Percentiles rank a stretch among this genome's conserved stretches.
Evolutionary conservation across 2,888 invertebrate species (phyloP).

Genomic region (Ommatoiulus sabulosus): DNA sequence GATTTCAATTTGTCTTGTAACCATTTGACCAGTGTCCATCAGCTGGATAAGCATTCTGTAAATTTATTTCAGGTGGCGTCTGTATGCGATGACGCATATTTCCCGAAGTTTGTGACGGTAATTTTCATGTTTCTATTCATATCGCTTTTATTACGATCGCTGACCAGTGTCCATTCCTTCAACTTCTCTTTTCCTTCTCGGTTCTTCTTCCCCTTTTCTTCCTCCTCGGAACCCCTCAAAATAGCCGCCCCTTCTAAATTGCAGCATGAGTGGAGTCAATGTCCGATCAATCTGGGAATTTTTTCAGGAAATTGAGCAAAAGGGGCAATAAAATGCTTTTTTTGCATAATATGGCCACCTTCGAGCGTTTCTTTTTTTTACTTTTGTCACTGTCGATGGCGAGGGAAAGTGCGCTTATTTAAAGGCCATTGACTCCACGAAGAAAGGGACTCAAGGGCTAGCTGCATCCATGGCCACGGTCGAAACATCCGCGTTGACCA

Average conservation of each 20-base stretch:
- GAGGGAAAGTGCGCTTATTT: not conserved
- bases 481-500: not conserved
- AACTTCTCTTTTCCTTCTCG: not conserved
- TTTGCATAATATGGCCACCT: conserved; percentile 25
- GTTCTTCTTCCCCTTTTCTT: not conserved
- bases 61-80: too few species aligned
- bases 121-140: too few species aligned
- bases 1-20: too few species aligned
- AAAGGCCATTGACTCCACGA: not conserved
- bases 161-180: not conserved
- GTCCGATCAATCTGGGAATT: conserved; percentile 34
- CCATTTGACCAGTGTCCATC: too few species aligned
- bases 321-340: not conserved
- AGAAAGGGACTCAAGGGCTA: conserved; percentile 14
- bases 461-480: too few species aligned
- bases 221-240: not conserved
- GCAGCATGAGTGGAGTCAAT: conserved; percentile 15
- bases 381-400: conserved; percentile 15
- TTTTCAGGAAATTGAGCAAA: conserved; percentile 24
- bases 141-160: too few species aligned
- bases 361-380: not conserved
- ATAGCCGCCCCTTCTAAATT: not conserved
- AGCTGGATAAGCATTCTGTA: too few species aligned
- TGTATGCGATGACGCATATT: too few species aligned
- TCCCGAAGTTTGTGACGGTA: too few species aligned